A percentile compares a stretch with the other conserved stretches of the same genome.
Evolutionary conservation across 2,113 vertebrate species (phyloP).

Genomic region (Erinaceus europaeus): DNA sequence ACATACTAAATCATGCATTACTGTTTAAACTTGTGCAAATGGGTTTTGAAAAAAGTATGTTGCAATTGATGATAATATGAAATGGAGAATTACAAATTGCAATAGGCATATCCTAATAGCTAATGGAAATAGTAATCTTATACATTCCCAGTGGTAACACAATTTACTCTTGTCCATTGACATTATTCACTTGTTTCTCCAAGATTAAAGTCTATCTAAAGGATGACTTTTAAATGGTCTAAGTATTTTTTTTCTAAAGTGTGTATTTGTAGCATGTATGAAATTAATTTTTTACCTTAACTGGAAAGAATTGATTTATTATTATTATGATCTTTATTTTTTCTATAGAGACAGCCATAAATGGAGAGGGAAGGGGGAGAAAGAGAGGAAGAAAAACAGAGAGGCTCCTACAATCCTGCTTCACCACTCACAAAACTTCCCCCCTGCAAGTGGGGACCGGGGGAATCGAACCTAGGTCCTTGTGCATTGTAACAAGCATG

Average conservation of each 20-base stretch:
- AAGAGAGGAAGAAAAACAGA: too few species aligned
- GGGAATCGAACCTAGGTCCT: too few species aligned
- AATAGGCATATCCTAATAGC: neutral
- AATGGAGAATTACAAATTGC: neutral
- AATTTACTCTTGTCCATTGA: neutral
- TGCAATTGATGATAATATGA: neutral
- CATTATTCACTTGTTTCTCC: neutral
- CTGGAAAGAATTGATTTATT: neutral
- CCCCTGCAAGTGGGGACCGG: too few species aligned
- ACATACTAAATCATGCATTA: neutral
- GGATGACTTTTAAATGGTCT: neutral
- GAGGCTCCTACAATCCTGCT: too few species aligned
- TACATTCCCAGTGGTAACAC: neutral
- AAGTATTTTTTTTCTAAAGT: neutral
- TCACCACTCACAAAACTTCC: too few species aligned
- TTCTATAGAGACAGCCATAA: too few species aligned
- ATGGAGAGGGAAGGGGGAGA: too few species aligned
- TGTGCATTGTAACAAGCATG: too few species aligned
- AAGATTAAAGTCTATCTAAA: neutral
- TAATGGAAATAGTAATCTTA: neutral
- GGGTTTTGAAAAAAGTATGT: neutral
- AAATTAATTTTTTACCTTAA: neutral
- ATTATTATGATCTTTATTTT: conserved; percentile 6
- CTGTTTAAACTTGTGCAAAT: neutral
- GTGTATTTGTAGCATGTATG: neutral